Conservation (phyloP, 2,888 invertebrate genomes). For the Calameuta filiformis region DNA sequence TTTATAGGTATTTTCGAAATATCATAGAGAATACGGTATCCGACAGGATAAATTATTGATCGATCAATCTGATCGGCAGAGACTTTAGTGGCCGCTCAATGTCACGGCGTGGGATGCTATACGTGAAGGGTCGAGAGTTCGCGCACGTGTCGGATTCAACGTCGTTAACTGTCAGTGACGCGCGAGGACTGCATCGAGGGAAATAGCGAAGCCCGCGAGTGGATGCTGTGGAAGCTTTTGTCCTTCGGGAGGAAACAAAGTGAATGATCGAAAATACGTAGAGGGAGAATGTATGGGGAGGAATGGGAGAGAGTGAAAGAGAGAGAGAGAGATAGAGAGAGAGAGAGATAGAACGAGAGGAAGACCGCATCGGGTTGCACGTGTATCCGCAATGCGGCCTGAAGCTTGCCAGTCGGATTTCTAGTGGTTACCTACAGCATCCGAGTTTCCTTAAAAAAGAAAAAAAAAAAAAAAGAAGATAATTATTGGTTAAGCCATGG, state of each 20-base stretch:
- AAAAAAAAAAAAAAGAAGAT: slow-evolving; percentile 17
- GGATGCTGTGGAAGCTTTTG: background rate
- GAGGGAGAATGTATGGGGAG: background rate
- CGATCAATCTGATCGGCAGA: background rate
- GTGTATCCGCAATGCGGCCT: slow-evolving; percentile 55
- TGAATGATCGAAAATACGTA: background rate
- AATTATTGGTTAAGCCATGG: slow-evolving; percentile 18
- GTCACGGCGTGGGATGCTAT: background rate
- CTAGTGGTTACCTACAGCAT: background rate
- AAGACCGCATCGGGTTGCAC: slow-evolving; percentile 28
- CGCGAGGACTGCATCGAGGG: slow-evolving; percentile 3
- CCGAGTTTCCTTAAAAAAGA: background rate
- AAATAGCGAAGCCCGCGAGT: background rate
- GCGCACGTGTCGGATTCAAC: slow-evolving; percentile 22
- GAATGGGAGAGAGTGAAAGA: slow-evolving; percentile 6
- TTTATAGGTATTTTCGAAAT: background rate
- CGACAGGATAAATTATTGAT: background rate
- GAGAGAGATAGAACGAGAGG: slow-evolving; percentile 4
- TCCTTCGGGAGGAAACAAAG: background rate
- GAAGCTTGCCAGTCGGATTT: slow-evolving; percentile 32
- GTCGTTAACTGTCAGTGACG: slow-evolving; percentile 11
- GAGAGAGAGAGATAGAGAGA: background rate
- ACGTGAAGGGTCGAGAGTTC: slow-evolving; percentile 24
- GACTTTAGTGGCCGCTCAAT: background rate
- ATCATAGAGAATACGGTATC: too few species aligned